These are phyloP conservation scores for Agrilus cyanescens DNA, from an alignment of 2,888 invertebrate species.

Conservation along the genomic window DNA sequence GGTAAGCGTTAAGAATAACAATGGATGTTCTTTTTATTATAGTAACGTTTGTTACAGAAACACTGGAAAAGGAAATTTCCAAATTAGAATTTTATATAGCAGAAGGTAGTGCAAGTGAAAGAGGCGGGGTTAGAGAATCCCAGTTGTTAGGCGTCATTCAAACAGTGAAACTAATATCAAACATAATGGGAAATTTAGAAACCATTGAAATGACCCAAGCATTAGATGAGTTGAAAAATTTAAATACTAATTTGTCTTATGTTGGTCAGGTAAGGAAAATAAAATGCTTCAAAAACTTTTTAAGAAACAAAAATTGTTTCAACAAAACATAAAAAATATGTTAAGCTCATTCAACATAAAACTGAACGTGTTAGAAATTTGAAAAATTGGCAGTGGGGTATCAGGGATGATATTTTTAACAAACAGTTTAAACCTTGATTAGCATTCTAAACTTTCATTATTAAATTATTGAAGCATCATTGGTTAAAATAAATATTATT, in stretches of 20 bases:
- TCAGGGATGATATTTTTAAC: too few relatives aligned
- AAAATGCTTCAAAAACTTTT: constrained; percentile 4
- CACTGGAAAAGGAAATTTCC: constrained; percentile 69
- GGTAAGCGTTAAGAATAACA: constrained; percentile 39
- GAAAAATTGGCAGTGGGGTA: too few relatives aligned
- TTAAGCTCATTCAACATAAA: too few relatives aligned
- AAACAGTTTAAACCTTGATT: too few relatives aligned
- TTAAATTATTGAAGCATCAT: too few relatives aligned
- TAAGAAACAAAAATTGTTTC: background rate
- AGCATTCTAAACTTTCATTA: too few relatives aligned
- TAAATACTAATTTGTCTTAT: constrained; percentile 20
- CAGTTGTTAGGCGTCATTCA: constrained; percentile 70
- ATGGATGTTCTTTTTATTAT: background rate
- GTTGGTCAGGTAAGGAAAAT: constrained; percentile 8
- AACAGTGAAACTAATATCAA: constrained; percentile 86
- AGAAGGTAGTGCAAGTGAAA: constrained; percentile 33
- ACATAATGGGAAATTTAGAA: constrained; percentile 78
- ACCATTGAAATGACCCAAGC: constrained; percentile 76
- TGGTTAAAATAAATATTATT: too few relatives aligned
- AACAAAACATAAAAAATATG: too few relatives aligned
- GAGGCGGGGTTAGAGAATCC: constrained; percentile 33
- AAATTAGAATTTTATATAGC: constrained; percentile 56
- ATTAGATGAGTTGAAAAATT: constrained; percentile 34
- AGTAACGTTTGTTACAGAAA: constrained; percentile 42
- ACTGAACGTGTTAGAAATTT: too few relatives aligned